phyloP scores from a whole-genome alignment of 2,797 vertebrate species.

The Lindbergichthys nudifrons region DNA sequence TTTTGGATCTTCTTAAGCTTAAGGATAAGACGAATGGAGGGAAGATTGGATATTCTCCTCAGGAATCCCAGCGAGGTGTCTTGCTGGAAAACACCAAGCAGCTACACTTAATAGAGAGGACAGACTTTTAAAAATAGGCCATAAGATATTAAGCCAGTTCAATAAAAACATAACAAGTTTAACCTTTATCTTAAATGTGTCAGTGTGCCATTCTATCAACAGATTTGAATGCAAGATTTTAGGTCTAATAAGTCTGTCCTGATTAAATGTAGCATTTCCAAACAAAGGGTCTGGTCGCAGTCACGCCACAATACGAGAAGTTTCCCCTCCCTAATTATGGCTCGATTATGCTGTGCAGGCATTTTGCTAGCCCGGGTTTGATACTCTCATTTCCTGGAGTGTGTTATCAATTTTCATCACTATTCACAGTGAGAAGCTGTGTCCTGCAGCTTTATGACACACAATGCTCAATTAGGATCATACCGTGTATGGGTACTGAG shows the following conservation, averaged over 20 bases:
- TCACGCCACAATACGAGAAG: conserved; percentile 27
- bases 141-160: not conserved
- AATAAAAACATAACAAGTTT: not conserved
- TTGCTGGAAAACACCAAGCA: conserved; percentile 43
- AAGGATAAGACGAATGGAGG: conserved; percentile 55
- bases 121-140: not conserved
- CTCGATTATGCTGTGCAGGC: conserved; percentile 52
- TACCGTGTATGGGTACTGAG: conserved; percentile 56
- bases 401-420: conserved; percentile 75
- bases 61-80: conserved; percentile 46
- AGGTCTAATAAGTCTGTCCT: conserved; percentile 1
- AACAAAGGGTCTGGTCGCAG: conserved; percentile 26
- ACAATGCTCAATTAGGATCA: conserved; percentile 75
- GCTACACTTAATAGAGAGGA: conserved; percentile 39
- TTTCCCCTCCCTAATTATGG: conserved; percentile 41
- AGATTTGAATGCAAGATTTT: conserved; percentile 4
- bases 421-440: conserved; percentile 56
- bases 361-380: conserved; percentile 52
- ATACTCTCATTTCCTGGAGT: conserved; percentile 68
- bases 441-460: conserved; percentile 71
- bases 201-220: conserved; percentile 2
- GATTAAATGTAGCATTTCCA: conserved; percentile 14
- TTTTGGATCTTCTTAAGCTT: conserved; percentile 69
- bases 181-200: conserved; percentile 1
- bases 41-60: conserved; percentile 54